Conservation (phyloP, 2,888 invertebrate species). For the Spisula solida region DNA sequence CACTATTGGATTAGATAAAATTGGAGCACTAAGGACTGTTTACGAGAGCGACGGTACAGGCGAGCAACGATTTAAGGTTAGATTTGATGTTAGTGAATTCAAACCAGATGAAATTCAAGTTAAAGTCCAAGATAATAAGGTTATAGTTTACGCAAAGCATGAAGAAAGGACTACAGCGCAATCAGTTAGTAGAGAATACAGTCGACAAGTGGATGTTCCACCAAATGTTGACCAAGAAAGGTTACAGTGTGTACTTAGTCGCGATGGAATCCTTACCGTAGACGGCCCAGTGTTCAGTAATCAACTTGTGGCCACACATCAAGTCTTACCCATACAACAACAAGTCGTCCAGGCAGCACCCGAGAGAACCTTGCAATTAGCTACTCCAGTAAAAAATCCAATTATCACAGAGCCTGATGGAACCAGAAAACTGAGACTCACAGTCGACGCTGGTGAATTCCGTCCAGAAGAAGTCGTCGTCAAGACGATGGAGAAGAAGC, state of each 20-base stretch:
- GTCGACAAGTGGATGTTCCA: conserved; percentile 84
- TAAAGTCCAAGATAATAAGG: conserved; percentile 83
- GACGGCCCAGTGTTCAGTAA: conserved; percentile 79
- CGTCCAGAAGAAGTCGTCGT: conserved; percentile 86
- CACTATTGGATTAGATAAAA: conserved; percentile 74
- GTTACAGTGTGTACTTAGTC: conserved; percentile 82
- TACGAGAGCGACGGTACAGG: conserved; percentile 82
- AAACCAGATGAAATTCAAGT: conserved; percentile 84
- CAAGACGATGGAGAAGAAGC: conserved; percentile 86
- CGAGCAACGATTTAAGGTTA: conserved; percentile 80
- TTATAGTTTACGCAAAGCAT: conserved; percentile 82
- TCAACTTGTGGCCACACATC: conserved; percentile 73
- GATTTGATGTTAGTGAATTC: conserved; percentile 85
- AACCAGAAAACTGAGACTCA: conserved; percentile 79
- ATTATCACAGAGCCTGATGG: conserved; percentile 85
- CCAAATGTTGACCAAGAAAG: conserved; percentile 82
- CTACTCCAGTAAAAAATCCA: conserved; percentile 83
- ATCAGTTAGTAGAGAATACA: conserved; percentile 84
- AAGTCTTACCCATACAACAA: conserved; percentile 80
- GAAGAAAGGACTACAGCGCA: conserved; percentile 80
- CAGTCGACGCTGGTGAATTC: conserved; percentile 86
- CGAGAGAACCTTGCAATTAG: conserved; percentile 75
- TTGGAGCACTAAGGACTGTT: conserved; percentile 78
- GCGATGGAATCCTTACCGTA: conserved; percentile 85
- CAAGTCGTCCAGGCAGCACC: conserved; percentile 63